Percentiles rank a stretch among this genome's conserved stretches.
These are phyloP conservation scores for Pangasius sanitwongsei DNA, from an alignment of 2,797 vertebrate species.

Conservation along the genomic window DNA sequence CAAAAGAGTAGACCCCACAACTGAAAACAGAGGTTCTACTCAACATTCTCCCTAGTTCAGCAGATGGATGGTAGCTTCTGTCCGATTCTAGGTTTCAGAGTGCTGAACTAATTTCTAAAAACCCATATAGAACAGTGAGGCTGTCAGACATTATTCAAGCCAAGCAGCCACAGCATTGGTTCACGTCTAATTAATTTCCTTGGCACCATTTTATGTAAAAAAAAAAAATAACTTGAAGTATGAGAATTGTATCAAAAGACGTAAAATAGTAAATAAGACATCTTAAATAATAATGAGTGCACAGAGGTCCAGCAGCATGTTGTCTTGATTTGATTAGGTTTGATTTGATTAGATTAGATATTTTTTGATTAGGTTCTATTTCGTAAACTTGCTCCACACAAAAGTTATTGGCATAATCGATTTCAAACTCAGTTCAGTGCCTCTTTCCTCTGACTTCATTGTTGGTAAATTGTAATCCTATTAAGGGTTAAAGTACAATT, in stretches of 20 bases:
- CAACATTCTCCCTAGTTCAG: not conserved
- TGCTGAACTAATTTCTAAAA: not conserved
- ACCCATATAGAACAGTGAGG: not conserved
- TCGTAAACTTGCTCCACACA: not conserved
- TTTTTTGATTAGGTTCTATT: not conserved
- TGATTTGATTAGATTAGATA: not conserved
- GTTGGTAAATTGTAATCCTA: conserved; percentile 21
- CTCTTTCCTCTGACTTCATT: not conserved
- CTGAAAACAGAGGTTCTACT: not conserved
- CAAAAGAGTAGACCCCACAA: not conserved
- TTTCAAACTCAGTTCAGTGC: not conserved
- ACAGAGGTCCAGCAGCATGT: not conserved
- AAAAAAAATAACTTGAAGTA: not conserved
- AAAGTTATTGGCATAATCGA: not conserved
- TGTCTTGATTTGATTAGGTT: not conserved
- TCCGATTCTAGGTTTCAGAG: not conserved
- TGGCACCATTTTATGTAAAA: not conserved
- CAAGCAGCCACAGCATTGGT: not conserved
- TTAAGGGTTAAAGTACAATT: conserved; percentile 16
- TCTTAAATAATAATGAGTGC: not conserved
- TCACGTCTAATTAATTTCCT: not conserved
- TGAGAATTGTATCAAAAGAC: not conserved
- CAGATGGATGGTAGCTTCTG: no score
- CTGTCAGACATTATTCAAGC: not conserved
- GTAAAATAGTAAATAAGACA: not conserved